A percentile compares a stretch with the other conserved stretches of the same genome.
These are phyloP conservation scores for Drosophila prolongata DNA, from an alignment of 2,888 invertebrate genomes.

Conservation along the genomic window DNA sequence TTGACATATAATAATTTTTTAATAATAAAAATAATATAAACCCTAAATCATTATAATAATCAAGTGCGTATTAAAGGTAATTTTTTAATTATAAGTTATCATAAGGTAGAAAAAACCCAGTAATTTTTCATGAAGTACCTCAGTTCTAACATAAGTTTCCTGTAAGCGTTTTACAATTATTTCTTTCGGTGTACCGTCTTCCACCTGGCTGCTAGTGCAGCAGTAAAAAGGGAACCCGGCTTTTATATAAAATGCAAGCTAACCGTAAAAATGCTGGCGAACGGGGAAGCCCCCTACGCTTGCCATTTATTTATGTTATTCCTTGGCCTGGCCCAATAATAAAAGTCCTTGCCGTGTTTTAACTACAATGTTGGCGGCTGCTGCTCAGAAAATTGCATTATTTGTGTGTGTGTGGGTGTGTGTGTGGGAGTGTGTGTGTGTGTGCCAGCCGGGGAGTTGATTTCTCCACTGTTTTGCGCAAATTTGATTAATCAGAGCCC, in stretches of 20 bases:
- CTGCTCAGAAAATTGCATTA: constrained; percentile 69
- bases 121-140: no score
- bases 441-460: constrained; percentile 27
- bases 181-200: constrained; percentile 16
- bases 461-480: constrained; percentile 48
- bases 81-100: no score
- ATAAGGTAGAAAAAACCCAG: no score
- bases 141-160: no score
- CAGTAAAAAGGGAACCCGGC: constrained; percentile 20
- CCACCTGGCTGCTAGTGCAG: constrained; percentile 29
- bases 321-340: constrained; percentile 45
- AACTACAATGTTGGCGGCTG: constrained; percentile 61
- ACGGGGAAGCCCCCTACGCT: constrained; percentile 6
- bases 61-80: no score
- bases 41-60: no score
- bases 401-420: constrained; percentile 57
- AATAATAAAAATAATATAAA: no score
- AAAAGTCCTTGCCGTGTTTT: constrained; percentile 34
- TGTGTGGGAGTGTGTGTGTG: constrained; percentile 4
- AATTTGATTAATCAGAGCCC: constrained; percentile 44
- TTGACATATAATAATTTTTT: no score
- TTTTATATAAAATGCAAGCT: constrained; percentile 46
- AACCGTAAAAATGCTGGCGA: constrained; percentile 41
- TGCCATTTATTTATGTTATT: constrained; percentile 65
- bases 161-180: no score